A percentile compares a stretch with the other conserved stretches of the same genome.
Evolutionary conservation across 2,797 vertebrate species (phyloP).

Genomic region (Nasua narica): DNA sequence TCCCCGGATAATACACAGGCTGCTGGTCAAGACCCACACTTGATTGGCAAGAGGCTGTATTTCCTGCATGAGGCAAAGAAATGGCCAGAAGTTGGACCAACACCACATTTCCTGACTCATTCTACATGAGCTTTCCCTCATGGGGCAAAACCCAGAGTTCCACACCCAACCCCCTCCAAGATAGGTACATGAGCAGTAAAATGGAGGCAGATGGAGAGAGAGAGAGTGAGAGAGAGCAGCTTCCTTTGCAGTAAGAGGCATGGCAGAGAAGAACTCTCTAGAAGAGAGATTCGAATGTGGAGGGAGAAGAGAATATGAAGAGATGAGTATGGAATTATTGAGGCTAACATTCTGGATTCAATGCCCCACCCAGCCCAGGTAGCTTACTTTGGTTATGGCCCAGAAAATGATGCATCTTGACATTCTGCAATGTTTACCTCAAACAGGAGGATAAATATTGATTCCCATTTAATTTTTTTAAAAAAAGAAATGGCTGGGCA

Average conservation of each 20-base stretch:
- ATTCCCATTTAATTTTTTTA: neutral
- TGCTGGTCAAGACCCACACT: neutral
- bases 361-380: neutral
- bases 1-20: neutral
- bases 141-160: neutral
- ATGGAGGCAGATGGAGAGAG: neutral
- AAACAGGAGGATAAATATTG: neutral
- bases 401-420: neutral
- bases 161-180: fast-evolving
- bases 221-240: neutral
- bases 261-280: neutral
- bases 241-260: neutral
- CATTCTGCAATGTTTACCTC: neutral
- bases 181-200: neutral
- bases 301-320: neutral
- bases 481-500: neutral
- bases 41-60: neutral
- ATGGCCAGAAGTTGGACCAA: neutral
- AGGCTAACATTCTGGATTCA: neutral
- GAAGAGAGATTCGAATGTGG: neutral
- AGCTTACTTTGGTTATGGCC: neutral
- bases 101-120: neutral
- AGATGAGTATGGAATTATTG: neutral
- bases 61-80: neutral
- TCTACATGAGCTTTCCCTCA: neutral